Evolutionary conservation across 2,888 invertebrate genomes (phyloP).

Genomic region (Drosophila falleni): DNA sequence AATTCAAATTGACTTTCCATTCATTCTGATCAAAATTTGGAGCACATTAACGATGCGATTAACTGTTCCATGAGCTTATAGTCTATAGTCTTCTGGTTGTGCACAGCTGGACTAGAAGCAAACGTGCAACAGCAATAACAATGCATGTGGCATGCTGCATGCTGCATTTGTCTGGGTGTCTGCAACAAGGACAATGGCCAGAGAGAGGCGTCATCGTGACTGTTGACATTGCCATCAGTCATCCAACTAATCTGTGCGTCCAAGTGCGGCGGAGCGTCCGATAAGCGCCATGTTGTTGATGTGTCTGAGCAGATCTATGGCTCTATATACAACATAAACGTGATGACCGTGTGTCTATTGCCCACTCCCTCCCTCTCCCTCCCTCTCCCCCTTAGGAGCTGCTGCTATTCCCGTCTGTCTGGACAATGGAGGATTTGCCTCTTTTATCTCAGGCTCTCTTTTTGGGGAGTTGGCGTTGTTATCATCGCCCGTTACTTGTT

Average conservation of each 20-base stretch:
- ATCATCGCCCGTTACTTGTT: constrained; percentile 60
- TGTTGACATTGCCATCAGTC: constrained; percentile 51
- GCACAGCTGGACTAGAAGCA: constrained; percentile 6
- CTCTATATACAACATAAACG: constrained; percentile 40
- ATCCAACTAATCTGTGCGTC: constrained; percentile 54
- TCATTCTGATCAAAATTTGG: not conserved
- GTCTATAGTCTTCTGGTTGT: constrained; percentile 3
- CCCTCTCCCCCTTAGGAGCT: not conserved
- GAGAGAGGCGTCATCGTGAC: constrained; percentile 16
- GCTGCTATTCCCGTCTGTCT: not conserved
- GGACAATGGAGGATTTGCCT: constrained; percentile 5
- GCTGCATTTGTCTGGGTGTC: constrained; percentile 8
- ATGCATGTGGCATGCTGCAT: not conserved
- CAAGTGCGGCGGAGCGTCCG: constrained; percentile 35
- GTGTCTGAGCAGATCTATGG: constrained; percentile 45
- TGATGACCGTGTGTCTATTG: constrained; percentile 31
- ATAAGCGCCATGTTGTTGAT: constrained; percentile 61
- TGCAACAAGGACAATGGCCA: not conserved
- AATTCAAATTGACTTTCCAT: not conserved
- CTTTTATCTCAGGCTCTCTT: not conserved
- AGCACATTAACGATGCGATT: constrained; percentile 19
- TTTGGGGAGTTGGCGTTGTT: constrained; percentile 20
- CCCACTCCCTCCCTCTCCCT: no score
- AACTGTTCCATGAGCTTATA: constrained; percentile 25
- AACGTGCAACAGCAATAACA: not conserved